Evolutionary conservation across 2,888 invertebrate genomes (phyloP).

Genomic region (Lasiommata megera): DNA sequence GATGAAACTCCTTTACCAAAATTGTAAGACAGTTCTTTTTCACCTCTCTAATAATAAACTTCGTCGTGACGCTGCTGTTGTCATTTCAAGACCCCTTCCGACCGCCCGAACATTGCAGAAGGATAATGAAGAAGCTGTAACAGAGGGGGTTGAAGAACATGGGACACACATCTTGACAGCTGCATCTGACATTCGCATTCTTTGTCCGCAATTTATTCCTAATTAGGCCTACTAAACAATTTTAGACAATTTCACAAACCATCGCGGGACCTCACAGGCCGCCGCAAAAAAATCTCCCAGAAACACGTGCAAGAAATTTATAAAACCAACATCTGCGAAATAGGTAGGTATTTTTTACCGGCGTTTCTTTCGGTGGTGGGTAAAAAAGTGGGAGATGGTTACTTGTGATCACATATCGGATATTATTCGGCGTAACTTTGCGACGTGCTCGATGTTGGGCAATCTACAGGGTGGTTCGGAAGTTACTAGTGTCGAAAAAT

Average conservation of each 20-base stretch:
- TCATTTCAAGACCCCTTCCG: no score
- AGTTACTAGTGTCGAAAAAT: no score
- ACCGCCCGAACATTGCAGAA: no score
- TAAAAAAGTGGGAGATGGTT: slow-evolving; percentile 60
- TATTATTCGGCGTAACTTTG: slow-evolving; percentile 47
- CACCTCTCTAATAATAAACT: no score
- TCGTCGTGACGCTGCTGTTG: no score
- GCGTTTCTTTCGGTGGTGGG: slow-evolving; percentile 58
- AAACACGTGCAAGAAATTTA: slow-evolving; percentile 78
- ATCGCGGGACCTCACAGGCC: slow-evolving; percentile 52
- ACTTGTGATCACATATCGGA: slow-evolving; percentile 71
- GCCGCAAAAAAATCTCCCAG: slow-evolving; percentile 36
- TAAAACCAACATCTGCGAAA: slow-evolving; percentile 80
- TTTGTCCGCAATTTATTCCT: slow-evolving; percentile 50
- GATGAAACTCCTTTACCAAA: no score
- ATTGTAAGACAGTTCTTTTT: no score
- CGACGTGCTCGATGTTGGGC: slow-evolving; percentile 44
- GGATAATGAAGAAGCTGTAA: no score
- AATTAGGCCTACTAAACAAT: slow-evolving; percentile 54
- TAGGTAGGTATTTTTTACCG: slow-evolving; percentile 65
- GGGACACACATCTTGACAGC: slow-evolving; percentile 32
- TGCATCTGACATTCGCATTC: slow-evolving; percentile 45
- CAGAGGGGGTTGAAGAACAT: no score
- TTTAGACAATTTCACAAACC: slow-evolving; percentile 52
- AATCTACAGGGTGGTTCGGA: slow-evolving; percentile 31